Conservation (phyloP, 2,113 vertebrate species). For the Austrofundulus limnaeus region DNA sequence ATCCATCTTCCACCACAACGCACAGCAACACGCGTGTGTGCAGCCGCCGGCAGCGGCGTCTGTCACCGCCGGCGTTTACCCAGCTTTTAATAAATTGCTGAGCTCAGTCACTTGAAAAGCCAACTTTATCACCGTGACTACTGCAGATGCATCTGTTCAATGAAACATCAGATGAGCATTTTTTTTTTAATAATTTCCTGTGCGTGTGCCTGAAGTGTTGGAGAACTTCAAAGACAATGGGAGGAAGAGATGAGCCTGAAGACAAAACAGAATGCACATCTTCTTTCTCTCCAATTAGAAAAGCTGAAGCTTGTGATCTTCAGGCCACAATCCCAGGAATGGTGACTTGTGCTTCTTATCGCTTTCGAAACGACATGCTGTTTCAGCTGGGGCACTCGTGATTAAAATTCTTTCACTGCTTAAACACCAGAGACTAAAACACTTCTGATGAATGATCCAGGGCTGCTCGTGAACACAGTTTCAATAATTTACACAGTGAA, state of each 20-base stretch:
- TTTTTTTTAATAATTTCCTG: constrained; percentile 46
- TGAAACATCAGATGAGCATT: constrained; percentile 54
- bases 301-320: constrained; percentile 9
- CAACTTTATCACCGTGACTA: constrained; percentile 58
- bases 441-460: constrained; percentile 52
- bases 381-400: constrained; percentile 22
- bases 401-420: constrained; percentile 57
- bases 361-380: constrained; percentile 41
- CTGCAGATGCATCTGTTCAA: constrained; percentile 40
- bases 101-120: constrained; percentile 71
- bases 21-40: constrained; percentile 26
- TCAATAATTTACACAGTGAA: constrained; percentile 70
- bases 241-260: constrained; percentile 27
- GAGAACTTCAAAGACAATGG: constrained; percentile 30
- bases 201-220: constrained; percentile 21
- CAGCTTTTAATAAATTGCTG: constrained; percentile 66
- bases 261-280: constrained; percentile 25
- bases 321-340: constrained; percentile 6
- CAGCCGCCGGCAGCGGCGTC: constrained; percentile 21
- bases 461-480: constrained; percentile 38
- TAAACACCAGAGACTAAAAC: constrained; percentile 55
- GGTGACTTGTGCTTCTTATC: too few relatives aligned
- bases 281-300: constrained; percentile 14
- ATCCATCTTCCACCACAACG: constrained; percentile 77
- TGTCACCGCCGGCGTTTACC: not conserved